These are phyloP conservation scores for Nudaria mundana DNA, from an alignment of 2,888 invertebrate genomes.

Conservation along the genomic window DNA sequence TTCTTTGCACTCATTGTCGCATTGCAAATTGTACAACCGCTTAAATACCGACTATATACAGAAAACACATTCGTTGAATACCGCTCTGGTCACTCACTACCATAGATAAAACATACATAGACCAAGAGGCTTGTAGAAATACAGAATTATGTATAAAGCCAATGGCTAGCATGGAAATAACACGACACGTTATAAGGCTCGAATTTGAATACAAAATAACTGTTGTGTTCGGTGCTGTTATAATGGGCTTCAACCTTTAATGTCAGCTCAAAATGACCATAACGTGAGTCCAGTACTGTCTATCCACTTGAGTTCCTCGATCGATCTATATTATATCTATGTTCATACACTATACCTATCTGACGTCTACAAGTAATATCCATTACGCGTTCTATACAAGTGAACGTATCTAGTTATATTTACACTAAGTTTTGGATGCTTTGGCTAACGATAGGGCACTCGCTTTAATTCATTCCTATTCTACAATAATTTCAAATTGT, in stretches of 20 bases:
- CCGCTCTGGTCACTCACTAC: constrained; percentile 21
- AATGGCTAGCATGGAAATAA: too few species aligned
- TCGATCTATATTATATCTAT: neutral
- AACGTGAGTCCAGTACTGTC: too few species aligned
- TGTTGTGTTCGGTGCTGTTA: neutral
- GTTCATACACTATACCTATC: constrained; percentile 34
- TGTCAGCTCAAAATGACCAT: too few species aligned
- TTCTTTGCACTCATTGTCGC: constrained; percentile 13
- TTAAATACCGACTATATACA: constrained; percentile 30
- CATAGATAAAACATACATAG: neutral
- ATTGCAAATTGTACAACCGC: constrained; percentile 14
- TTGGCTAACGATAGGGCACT: constrained; percentile 74
- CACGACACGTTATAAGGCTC: too few species aligned
- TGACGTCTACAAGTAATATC: constrained; percentile 45
- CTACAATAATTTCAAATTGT: constrained; percentile 43
- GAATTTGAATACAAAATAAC: neutral
- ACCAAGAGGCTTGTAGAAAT: neutral
- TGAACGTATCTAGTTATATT: constrained; percentile 54
- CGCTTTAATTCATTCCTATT: constrained; percentile 37
- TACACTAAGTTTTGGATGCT: constrained; percentile 76
- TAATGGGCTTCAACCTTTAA: too few species aligned
- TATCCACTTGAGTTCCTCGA: too few species aligned
- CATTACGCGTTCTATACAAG: constrained; percentile 43
- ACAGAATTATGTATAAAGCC: neutral
- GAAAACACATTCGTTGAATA: constrained; percentile 20